Evolutionary conservation across 2,113 vertebrate species (phyloP).

Genomic region (Antechinus stuartii): DNA sequence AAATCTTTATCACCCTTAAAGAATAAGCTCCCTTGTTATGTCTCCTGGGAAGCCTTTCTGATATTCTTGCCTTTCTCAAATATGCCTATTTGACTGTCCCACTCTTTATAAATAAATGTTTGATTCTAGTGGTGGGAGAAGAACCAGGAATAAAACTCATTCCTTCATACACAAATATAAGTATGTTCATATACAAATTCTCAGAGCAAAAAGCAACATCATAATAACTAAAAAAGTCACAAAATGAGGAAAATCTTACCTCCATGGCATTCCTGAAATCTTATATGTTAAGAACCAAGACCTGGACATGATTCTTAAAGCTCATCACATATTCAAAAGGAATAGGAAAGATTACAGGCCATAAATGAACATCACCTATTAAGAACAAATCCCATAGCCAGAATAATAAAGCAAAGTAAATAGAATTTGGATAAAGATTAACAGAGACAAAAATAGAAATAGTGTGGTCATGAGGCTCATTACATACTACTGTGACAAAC

Average conservation of each 20-base stretch:
- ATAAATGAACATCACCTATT: background rate
- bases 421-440: background rate
- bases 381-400: background rate
- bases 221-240: background rate
- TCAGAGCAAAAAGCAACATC: background rate
- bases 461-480: background rate
- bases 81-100: background rate
- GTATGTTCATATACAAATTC: background rate
- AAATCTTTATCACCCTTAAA: background rate
- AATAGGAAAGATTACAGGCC: too few species aligned
- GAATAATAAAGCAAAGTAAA: background rate
- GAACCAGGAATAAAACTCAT: background rate
- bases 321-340: background rate
- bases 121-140: background rate
- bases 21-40: background rate
- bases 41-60: background rate
- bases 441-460: background rate
- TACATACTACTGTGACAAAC: background rate
- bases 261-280: background rate
- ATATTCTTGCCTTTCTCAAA: background rate
- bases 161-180: background rate
- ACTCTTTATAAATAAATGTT: background rate
- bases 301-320: background rate
- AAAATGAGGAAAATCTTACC: background rate
- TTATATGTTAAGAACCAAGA: background rate